Conservation (phyloP, 35 echinoderm and acorn worm species). For the Lytechinus variegatus region DNA sequence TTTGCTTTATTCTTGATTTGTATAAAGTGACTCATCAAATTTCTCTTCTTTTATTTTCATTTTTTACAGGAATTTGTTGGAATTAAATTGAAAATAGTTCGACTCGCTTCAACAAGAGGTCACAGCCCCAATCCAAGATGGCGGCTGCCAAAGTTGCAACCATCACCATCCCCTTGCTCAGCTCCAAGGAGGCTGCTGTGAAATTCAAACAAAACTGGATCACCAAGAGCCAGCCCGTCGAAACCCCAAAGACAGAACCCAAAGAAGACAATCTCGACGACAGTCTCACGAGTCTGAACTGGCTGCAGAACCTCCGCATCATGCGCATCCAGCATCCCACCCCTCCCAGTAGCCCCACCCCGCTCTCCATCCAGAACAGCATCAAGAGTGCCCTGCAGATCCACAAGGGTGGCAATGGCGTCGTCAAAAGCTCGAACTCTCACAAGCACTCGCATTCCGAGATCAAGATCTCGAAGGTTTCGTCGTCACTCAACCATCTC, state of each 20-base stretch:
- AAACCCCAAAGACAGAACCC: not conserved
- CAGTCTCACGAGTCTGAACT: conserved; percentile 96
- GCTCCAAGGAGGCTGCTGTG: conserved; percentile 65
- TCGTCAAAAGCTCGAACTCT: conserved; percentile 2
- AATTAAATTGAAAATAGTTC: not conserved
- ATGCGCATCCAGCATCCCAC: conserved; percentile 89
- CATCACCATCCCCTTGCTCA: conserved; percentile 76
- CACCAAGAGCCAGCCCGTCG: conserved; percentile 53
- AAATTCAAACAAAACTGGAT: conserved; percentile 93
- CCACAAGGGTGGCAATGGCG: conserved; percentile 42
- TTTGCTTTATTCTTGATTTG: too few species aligned
- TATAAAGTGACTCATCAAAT: too few species aligned
- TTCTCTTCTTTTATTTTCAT: not conserved
- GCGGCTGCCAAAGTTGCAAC: conserved; percentile 55
- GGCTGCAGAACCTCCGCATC: conserved; percentile 94
- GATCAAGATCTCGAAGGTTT: conserved; percentile 43
- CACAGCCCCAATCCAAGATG: not conserved
- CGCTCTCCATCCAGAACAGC: conserved; percentile 66
- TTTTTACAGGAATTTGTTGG: not conserved
- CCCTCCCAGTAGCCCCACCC: conserved; percentile 90
- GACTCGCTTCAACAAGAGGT: not conserved
- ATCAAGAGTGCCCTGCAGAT: conserved; percentile 53
- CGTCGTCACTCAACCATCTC: not conserved
- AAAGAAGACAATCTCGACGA: conserved; percentile 82
- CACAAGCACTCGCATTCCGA: conserved; percentile 30